Evolutionary conservation across 1,140 invertebrate genomes (phyloP).

Genomic region (Zaprionus ornatus): DNA sequence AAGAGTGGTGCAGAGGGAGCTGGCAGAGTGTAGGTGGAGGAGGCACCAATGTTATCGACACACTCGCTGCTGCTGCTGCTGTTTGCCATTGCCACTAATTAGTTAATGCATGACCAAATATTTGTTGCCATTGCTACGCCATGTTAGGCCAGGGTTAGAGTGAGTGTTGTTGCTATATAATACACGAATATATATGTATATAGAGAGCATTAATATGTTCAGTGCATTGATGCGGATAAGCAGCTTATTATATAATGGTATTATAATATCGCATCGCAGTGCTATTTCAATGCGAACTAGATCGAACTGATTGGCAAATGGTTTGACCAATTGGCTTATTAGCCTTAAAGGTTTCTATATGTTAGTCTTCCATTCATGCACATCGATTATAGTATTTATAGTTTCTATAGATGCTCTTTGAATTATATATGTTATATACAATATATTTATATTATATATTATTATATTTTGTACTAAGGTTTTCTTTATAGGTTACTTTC

Average conservation of each 20-base stretch:
- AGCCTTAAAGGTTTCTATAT: too few species aligned
- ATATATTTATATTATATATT: too few species aligned
- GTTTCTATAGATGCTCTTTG: not conserved
- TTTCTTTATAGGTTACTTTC: too few species aligned
- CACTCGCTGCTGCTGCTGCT: conserved; percentile 11
- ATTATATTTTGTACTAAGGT: not conserved
- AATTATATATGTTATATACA: not conserved
- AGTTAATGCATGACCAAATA: conserved; percentile 75
- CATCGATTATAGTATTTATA: not conserved
- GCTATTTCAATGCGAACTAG: not conserved
- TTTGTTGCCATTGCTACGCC: conserved; percentile 32
- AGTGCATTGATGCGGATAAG: conserved; percentile 1
- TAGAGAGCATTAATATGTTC: not conserved
- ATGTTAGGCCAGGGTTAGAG: not conserved
- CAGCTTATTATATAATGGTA: not conserved
- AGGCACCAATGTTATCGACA: conserved; percentile 34
- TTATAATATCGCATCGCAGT: not conserved
- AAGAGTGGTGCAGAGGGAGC: conserved; percentile 4
- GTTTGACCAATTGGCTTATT: not conserved
- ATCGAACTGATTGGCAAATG: not conserved
- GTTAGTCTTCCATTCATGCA: too few species aligned
- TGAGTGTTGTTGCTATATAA: conserved; percentile 1
- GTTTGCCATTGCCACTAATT: conserved; percentile 53
- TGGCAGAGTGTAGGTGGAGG: conserved; percentile 29
- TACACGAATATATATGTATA: not conserved